A percentile compares a stretch with the other conserved stretches of the same genome.
phyloP scores from a whole-genome alignment of 2,888 invertebrate genomes.

The Selenia dentaria region DNA sequence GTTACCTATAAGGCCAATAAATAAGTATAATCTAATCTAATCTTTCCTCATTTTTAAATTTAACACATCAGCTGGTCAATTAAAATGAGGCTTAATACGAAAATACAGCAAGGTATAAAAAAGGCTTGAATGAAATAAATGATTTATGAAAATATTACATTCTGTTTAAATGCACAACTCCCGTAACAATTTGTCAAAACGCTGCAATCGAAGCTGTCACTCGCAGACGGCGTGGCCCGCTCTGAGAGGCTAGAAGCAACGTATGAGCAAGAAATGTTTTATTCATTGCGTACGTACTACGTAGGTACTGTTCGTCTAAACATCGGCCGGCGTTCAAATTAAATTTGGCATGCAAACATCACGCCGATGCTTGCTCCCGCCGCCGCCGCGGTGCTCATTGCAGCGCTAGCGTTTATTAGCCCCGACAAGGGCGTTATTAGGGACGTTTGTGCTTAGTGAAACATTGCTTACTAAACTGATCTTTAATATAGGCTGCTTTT shows the following conservation, averaged over 20 bases:
- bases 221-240: slow-evolving; percentile 42
- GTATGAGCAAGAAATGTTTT: slow-evolving; percentile 76
- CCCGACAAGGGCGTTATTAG: background rate
- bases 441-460: too few relatives aligned
- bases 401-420: slow-evolving; percentile 12
- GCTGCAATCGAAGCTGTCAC: too few relatives aligned
- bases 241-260: slow-evolving; percentile 57
- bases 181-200: too few relatives aligned
- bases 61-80: too few relatives aligned
- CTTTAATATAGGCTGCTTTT: too few relatives aligned
- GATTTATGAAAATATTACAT: background rate
- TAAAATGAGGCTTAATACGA: too few relatives aligned
- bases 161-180: too few relatives aligned
- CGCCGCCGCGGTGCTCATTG: slow-evolving; percentile 7
- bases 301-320: slow-evolving; percentile 69
- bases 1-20: too few relatives aligned
- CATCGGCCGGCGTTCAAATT: slow-evolving; percentile 70
- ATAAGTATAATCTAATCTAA: too few relatives aligned
- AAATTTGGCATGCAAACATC: slow-evolving; percentile 77
- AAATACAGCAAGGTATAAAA: too few relatives aligned
- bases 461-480: too few relatives aligned
- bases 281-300: slow-evolving; percentile 73
- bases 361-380: slow-evolving; percentile 33
- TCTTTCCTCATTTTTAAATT: too few relatives aligned
- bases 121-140: background rate